Percentiles rank a stretch among this genome's conserved stretches.
These are phyloP conservation scores for Fistularia tabacaria DNA, from an alignment of 2,797 vertebrate genomes.

Conservation along the genomic window DNA sequence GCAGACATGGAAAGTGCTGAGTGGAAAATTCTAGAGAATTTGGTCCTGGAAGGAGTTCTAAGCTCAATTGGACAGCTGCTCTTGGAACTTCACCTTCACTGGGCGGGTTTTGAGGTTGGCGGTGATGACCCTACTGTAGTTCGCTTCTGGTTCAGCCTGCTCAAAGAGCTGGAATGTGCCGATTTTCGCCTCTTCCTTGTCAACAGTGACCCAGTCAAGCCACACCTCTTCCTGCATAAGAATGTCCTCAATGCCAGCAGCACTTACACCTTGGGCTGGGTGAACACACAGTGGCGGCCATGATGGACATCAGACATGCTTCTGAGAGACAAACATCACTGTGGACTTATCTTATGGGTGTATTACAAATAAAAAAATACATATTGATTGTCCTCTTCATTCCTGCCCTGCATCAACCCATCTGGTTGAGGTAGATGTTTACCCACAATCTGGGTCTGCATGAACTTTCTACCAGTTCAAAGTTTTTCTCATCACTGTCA, in stretches of 20 bases:
- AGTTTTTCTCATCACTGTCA: not conserved
- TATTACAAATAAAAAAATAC: too few relatives aligned
- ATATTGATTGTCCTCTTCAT: too few relatives aligned
- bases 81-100: constrained; percentile 90
- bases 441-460: too few relatives aligned
- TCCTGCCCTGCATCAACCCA: too few relatives aligned
- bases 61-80: constrained; percentile 88
- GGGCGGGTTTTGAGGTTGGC: constrained; percentile 93
- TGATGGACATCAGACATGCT: constrained; percentile 12
- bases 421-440: too few relatives aligned
- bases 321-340: too few relatives aligned
- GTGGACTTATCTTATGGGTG: too few relatives aligned
- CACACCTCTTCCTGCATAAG: constrained; percentile 86
- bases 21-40: constrained; percentile 96
- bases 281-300: constrained; percentile 84
- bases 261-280: constrained; percentile 87
- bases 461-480: too few relatives aligned
- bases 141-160: constrained; percentile 94
- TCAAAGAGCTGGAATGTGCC: constrained; percentile 85
- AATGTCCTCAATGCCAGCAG: constrained; percentile 89
- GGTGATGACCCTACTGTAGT: constrained; percentile 87
- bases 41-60: constrained; percentile 87
- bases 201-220: constrained; percentile 80
- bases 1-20: constrained; percentile 92
- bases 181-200: constrained; percentile 87